Conservation (phyloP, 2,888 invertebrate species). For the Acanthosepion pharaonis region DNA sequence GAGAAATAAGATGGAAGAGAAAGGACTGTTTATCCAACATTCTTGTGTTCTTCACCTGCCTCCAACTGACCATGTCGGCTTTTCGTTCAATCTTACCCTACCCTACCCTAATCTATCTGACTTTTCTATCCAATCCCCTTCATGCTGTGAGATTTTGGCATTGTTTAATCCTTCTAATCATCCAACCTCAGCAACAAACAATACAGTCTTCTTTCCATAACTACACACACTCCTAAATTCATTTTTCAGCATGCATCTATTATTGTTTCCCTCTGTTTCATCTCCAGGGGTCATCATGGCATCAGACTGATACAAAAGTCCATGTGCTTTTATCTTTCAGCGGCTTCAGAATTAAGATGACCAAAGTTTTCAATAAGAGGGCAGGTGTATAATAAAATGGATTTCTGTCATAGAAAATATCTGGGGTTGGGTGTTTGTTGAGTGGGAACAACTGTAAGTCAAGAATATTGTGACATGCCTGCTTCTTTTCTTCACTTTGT, state of each 20-base stretch:
- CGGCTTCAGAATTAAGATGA: not conserved
- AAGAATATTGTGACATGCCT: not conserved
- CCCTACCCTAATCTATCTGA: not conserved
- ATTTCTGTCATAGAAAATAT: slow-evolving; percentile 33
- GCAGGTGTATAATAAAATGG: not conserved
- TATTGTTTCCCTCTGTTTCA: not conserved
- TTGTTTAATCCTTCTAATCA: not conserved
- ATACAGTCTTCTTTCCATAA: not conserved
- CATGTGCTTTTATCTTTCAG: slow-evolving; percentile 22
- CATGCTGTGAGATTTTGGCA: not conserved
- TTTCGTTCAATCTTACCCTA: not conserved
- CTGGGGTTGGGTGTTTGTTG: not conserved
- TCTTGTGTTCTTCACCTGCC: slow-evolving; percentile 33
- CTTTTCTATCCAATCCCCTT: not conserved
- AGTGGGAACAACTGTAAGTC: not conserved
- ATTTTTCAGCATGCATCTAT: not conserved
- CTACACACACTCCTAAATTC: not conserved
- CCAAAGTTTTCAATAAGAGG: not conserved
- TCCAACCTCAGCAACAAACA: slow-evolving; percentile 21
- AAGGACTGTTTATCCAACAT: not conserved
- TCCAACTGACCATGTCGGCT: not conserved
- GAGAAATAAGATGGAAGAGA: not conserved
- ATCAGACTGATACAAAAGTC: not conserved
- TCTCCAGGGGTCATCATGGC: not conserved
- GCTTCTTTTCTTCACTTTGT: no score